Base-by-base conservation (phyloP, 2,113 vertebrate genomes). In the Nibea albiflora region DNA sequence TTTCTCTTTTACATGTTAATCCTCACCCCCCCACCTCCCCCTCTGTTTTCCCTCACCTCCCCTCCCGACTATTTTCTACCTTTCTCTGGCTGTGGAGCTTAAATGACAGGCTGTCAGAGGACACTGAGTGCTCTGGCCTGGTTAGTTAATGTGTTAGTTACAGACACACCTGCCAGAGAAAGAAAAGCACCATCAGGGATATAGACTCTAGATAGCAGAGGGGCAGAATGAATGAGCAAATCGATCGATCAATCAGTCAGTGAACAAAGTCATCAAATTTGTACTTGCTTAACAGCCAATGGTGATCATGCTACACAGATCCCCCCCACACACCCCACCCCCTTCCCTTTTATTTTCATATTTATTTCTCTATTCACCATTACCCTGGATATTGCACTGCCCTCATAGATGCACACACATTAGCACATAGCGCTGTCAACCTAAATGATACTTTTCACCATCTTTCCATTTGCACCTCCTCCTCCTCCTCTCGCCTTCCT, bases 391-490 rank as follows among this genome's bases (percentile, higher is more conserved):
- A 82, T 85, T 84, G 89, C 90, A n/a, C 91, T 92, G 86, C 88
- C 88, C 85, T 90, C 89, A 90, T 90, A 85, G 89, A 94, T 88
- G 89, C 89, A 92, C 86, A 90, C 85, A 90, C 92, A 93, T 94
- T 94, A 92, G 92, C 92, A 89, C 93, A 90, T 90, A 94, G 88
- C 85, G 90, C 93, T 92, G 91, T 90, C 91, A 94, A 94, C 93
- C 93, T 95, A 95, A 95, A 95, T 94, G 92, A 94, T 94, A 94
- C 94, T 94, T 93, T 95, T 94, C 93, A 93, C 91, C 94, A 92
- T 91, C 86, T 92, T 91, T 90, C 89, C 92, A 92, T 93, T 93
- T 94, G 90, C 90, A 92, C 89, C 92, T 88, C 92, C 89, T 90
- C 91, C 88, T 89, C 88, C 84, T 89, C 88, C 89, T 88, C 92